Evolutionary conservation across 2,888 invertebrate species (phyloP), one percentile per base, ranked within the genome.

Genomic region (Plusia festucae): DNA sequence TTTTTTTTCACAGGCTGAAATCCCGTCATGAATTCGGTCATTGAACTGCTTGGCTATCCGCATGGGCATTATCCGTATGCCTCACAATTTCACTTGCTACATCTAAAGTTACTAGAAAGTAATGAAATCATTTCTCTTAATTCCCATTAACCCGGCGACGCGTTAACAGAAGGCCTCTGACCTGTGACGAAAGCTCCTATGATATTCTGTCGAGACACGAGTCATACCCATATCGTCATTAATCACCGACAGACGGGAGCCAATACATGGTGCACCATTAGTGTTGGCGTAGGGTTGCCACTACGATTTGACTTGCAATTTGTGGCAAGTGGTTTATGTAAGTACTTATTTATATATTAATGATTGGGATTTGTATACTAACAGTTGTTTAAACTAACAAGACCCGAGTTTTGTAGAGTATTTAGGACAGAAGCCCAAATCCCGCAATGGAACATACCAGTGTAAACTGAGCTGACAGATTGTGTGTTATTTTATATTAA

Each of bases 191-290:
- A 78, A 62, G 65, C 70, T 46, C 58, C 51, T 51, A 60, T 52
- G 65, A 67, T 59, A 63, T 64, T 61, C 68, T 61, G 24, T 34
- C 46, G 59, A 62, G 58, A 51, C 61, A 53, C 30, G 54, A 68
- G 70, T 62, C 60, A 73, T 66, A 71, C 72, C 61, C 59, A 72
- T 70, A 65, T 56, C 40, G 9, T 65, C 75, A 78, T 81, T 82
- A 81, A 82, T 81, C 78, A 76, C 44, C 8, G 27, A 52, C 34
- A 11, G 70, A 67, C 73, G 65, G 73, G 61, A 69, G 71, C 65
- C 65, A 60, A 68, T 71, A 69, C 60, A 65, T 34, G 65, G 55
- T 8, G 53, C 32, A 63, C 58, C 58, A 68, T 59, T 66, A 65
- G 30, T 65, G 53, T 58, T 53, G 58, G 30, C 18, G n/a, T 68